Conservation (phyloP, 2,888 invertebrate species). For the Drosophila gaucha region DNA sequence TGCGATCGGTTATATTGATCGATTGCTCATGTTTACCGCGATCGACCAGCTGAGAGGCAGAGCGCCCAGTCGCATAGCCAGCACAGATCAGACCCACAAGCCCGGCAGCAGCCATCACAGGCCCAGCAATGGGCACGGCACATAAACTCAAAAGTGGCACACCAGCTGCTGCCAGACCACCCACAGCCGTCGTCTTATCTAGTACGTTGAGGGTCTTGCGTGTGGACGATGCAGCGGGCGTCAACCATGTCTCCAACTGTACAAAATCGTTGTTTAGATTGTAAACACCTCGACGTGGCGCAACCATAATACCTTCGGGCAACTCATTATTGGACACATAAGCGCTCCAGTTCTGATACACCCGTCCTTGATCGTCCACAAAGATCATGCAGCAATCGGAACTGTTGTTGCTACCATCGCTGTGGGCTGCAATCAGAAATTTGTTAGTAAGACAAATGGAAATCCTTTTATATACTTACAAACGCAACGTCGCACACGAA, state of each 20-base stretch:
- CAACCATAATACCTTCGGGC: conserved; percentile 84
- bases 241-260: conserved; percentile 61
- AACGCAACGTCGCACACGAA: conserved; percentile 81
- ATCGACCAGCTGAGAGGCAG: conserved; percentile 66
- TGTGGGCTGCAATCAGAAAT: conserved; percentile 27
- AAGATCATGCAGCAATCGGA: conserved; percentile 81
- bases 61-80: conserved; percentile 71
- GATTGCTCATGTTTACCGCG: conserved; percentile 81
- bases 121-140: conserved; percentile 63
- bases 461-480: no score
- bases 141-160: conserved; percentile 60
- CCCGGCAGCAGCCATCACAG: conserved; percentile 64
- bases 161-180: conserved; percentile 66
- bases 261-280: conserved; percentile 52
- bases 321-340: conserved; percentile 85
- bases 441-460: no score
- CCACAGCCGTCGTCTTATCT: conserved; percentile 62
- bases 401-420: conserved; percentile 49
- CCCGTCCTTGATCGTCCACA: conserved; percentile 83
- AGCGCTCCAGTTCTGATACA: conserved; percentile 85
- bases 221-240: conserved; percentile 75
- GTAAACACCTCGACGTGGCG: conserved; percentile 85
- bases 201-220: no score
- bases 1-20: conserved; percentile 65
- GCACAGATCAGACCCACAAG: conserved; percentile 63